Base-by-base conservation (phyloP, 2,888 invertebrate species). In the Parnassius mnemosyne region DNA sequence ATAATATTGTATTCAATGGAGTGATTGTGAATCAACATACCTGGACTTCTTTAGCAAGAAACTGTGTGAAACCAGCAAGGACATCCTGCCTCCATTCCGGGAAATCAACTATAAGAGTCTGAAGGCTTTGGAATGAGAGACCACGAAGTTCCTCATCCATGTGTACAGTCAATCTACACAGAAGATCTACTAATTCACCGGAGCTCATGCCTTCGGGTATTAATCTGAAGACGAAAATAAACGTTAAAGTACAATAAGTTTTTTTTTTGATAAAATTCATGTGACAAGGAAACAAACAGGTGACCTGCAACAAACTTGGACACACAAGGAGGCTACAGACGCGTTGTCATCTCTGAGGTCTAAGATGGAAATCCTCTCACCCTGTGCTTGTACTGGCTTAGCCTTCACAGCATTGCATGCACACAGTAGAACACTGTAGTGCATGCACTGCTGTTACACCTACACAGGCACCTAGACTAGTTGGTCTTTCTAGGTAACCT, bases 51-150 rank as follows among this genome's bases (percentile, higher is more conserved):
- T 97, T 95, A 51, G 97, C 96, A 50, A 99, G 93, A 89, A 99
- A 99, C 85, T 98, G 97, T 1, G 98, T 97, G 84, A 98, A 97
- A 7, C 98, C 97, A 90, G 94, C 94, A 55, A 99, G 93, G 42
- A 99, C 98, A 80, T 99, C 98, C 80, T 98, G 98, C 71, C 99
- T 93, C 99, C 99, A 99, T 77, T 98, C 97, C 20, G 98, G 96
- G 82, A 99, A 99, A 85, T 99, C 99, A 49, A 97, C 94, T 41
- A 99, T 97, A 42, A 99, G 92, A 54, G 98, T 99, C 87, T 99
- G 99, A 53, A 99, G 91, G 72, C 98, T 97, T 84, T 98, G 98
- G 88, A 97, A 98, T 0, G 98, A 97, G 60, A 99, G 92, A 3
- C 96, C 97, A 42, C 98, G 93, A 60, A 99, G 92, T 86, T 99